These are phyloP conservation scores for Hydropotes inermis DNA, from an alignment of 2,113 vertebrate genomes.

Conservation along the genomic window DNA sequence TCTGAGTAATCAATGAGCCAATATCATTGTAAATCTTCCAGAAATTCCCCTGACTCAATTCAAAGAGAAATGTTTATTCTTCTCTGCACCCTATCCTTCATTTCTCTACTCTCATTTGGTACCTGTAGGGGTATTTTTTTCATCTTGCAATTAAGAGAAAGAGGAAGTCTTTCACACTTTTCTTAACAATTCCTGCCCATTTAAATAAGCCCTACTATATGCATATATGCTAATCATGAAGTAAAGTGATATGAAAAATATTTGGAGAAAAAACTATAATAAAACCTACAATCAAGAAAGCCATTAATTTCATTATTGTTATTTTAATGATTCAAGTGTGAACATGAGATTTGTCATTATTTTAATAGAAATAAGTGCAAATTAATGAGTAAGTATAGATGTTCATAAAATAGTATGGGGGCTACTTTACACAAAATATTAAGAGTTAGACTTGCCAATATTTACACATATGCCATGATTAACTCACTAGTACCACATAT, in stretches of 20 bases:
- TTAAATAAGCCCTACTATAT: slow-evolving; percentile 70
- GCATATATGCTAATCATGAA: not conserved
- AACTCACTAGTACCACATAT: not conserved
- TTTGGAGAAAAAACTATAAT: slow-evolving; percentile 18
- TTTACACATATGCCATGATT: slow-evolving; percentile 14
- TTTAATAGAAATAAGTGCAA: slow-evolving; percentile 30
- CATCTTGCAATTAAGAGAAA: slow-evolving; percentile 82
- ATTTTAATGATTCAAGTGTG: slow-evolving; percentile 52
- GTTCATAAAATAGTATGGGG: slow-evolving; percentile 41
- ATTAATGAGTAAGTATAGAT: slow-evolving; percentile 46
- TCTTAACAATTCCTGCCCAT: slow-evolving; percentile 78
- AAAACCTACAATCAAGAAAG: not conserved
- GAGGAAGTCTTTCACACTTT: slow-evolving; percentile 79
- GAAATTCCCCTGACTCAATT: slow-evolving; percentile 80
- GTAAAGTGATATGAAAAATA: slow-evolving; percentile 37
- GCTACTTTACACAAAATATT: slow-evolving; percentile 29
- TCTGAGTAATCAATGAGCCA: slow-evolving; percentile 86
- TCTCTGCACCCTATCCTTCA: slow-evolving; percentile 77
- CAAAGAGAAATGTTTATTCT: slow-evolving; percentile 82
- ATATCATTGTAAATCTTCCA: slow-evolving; percentile 81
- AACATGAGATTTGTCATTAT: slow-evolving; percentile 14
- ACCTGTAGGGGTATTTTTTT: slow-evolving; percentile 85
- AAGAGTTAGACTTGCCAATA: not conserved
- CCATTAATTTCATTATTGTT: slow-evolving; percentile 6
- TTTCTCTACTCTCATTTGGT: slow-evolving; percentile 81